Base-by-base conservation (phyloP, 2,888 invertebrate species). In the Ormyrus labotus region DNA sequence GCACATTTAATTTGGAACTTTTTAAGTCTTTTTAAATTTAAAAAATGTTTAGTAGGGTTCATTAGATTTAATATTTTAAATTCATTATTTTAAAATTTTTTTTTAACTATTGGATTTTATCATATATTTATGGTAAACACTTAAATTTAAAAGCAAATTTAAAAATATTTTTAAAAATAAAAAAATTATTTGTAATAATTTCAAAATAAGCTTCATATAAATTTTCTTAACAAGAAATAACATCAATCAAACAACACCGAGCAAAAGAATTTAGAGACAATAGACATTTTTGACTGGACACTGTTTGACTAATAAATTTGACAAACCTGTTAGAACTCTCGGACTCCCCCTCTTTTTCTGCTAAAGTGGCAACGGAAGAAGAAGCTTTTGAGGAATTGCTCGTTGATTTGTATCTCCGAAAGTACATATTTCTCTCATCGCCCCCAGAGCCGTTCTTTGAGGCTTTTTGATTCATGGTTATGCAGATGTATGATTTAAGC, bases 401-500 rank as follows among this genome's bases (percentile, higher is more conserved):
- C 82, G 86, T 84, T 82, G 87, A 84, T 86, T 88, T 88, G 83
- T 86, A 84, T 83, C 88, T 88, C 84, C 87, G 87, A 86, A 85
- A 84, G 85, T 85, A 85, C 83, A 85, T 85, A 88, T 87, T 87
- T 85, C 88, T 89, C 88, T 89, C 89, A 88, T 89, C 89, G 87
- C 88, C 88, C 85, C 88, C 88, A 87, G 88, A 88, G 86, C 88
- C 69, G 85, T 88, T 89, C 88, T 88, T 89, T 87, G 88, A 85
- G 85, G 87, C 86, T 87, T 89, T 89, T 19, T 19, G 19, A 88
- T 87, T 87, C 88, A 89, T 88, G 83, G 71, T 80, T 81, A 80
- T 58, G 57, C 68, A 75, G 73, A 68, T 67, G 67, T 78, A 75
- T 80, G 78, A 79, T 73, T 77, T 65, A 81, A 76, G 75, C 78